These are phyloP conservation scores for Xiphydria camelus DNA, from an alignment of 2,888 invertebrate species.

Conservation along the genomic window DNA sequence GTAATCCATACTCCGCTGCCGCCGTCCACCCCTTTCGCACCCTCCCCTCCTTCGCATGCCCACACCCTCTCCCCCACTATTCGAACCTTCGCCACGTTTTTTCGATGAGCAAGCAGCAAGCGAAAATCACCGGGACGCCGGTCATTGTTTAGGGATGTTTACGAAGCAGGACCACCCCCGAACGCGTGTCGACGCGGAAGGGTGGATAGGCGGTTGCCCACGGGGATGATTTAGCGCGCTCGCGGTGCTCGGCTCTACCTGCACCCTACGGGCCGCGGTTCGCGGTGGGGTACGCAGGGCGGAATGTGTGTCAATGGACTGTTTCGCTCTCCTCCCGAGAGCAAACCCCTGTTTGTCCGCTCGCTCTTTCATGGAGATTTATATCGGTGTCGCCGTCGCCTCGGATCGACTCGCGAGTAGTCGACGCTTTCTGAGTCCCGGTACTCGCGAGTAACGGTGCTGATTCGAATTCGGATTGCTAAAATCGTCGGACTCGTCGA, in stretches of 20 bases:
- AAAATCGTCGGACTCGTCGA: too few relatives aligned
- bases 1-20: conserved; percentile 29
- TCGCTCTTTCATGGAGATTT: conserved; percentile 14
- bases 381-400: too few relatives aligned
- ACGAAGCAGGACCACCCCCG: conserved; percentile 15
- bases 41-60: conserved; percentile 14
- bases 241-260: not conserved
- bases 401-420: too few relatives aligned
- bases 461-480: too few relatives aligned
- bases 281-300: conserved; percentile 4
- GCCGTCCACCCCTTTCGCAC: conserved; percentile 6
- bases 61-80: conserved; percentile 11
- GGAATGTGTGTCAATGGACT: conserved; percentile 18
- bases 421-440: too few relatives aligned
- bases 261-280: not conserved
- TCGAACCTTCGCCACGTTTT: conserved; percentile 22
- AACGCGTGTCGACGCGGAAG: not conserved
- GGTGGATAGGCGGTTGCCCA: not conserved
- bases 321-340: conserved; percentile 6
- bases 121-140: conserved; percentile 40
- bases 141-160: conserved; percentile 23
- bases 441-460: too few relatives aligned
- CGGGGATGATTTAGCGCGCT: conserved; percentile 32
- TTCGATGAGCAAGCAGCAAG: conserved; percentile 31
- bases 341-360: conserved; percentile 17